These are phyloP conservation scores for Styela clava DNA, from an alignment of 23 tunicate genomes.

Conservation along the genomic window DNA sequence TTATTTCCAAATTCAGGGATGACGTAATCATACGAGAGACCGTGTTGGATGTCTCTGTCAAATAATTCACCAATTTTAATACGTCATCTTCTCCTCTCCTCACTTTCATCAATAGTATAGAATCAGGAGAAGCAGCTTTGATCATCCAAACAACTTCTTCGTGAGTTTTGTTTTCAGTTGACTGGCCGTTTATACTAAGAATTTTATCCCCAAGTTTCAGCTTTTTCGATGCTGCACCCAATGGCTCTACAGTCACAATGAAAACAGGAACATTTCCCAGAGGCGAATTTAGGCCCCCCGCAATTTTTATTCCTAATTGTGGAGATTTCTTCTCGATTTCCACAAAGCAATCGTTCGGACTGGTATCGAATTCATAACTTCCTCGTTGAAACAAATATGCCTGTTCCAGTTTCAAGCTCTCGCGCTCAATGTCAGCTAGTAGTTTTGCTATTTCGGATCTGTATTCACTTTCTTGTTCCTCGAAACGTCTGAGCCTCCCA, in stretches of 20 bases:
- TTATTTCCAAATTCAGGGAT: constrained; percentile 3
- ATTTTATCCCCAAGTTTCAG: constrained; percentile 40
- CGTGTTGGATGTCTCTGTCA: constrained; percentile 35
- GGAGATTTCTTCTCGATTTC: constrained; percentile 27
- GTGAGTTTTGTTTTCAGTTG: constrained; percentile 38
- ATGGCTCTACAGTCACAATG: constrained; percentile 29
- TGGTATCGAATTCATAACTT: background rate
- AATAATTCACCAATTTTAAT: constrained; percentile 50
- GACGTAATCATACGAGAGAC: constrained; percentile 20
- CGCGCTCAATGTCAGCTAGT: constrained; percentile 21
- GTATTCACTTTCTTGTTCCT: background rate
- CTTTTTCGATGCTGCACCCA: constrained; percentile 34
- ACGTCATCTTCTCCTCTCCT: constrained; percentile 68
- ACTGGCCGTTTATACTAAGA: constrained; percentile 41
- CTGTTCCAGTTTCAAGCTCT: constrained; percentile 21
- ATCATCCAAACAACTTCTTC: constrained; percentile 46
- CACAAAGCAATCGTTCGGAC: constrained; percentile 22
- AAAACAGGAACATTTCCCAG: constrained; percentile 46
- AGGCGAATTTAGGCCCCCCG: constrained; percentile 39
- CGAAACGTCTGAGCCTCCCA: constrained; percentile 12
- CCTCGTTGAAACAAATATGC: constrained; percentile 18
- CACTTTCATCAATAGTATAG: constrained; percentile 66
- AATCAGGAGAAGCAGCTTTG: constrained; percentile 44
- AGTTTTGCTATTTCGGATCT: constrained; percentile 15
- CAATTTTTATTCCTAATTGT: constrained; percentile 42